Evolutionary conservation across 2,113 vertebrate genomes (phyloP).

Genomic region (Delphinapterus leucas): DNA sequence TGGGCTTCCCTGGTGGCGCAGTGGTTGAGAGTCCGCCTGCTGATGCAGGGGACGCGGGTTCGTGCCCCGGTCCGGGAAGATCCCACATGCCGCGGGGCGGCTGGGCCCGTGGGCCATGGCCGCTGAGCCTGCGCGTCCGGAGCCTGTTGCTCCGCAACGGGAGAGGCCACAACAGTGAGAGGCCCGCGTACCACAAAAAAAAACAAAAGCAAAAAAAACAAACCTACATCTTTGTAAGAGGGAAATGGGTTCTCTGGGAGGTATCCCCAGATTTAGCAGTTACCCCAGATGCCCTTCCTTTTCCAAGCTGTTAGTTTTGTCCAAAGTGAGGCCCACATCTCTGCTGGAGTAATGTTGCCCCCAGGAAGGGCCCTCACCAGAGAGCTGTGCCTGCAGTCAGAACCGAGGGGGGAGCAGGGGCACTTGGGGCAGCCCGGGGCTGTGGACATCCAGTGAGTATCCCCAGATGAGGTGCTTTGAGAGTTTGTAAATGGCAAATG

Average conservation of each 20-base stretch:
- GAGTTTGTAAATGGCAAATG: not conserved
- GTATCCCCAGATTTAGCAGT: not conserved
- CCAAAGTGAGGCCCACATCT: not conserved
- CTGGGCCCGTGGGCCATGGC: too few species aligned
- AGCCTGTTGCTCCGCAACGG: too few species aligned
- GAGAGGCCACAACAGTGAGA: too few species aligned
- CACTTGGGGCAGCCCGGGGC: not conserved
- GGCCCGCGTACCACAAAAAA: too few species aligned
- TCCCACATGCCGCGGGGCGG: accelerated
- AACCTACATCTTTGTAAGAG: not conserved
- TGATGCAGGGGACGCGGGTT: too few species aligned
- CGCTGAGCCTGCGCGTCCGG: too few species aligned
- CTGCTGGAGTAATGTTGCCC: not conserved
- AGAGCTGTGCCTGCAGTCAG: not conserved
- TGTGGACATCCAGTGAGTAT: not conserved
- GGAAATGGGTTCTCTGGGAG: not conserved
- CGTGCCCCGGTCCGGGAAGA: too few species aligned
- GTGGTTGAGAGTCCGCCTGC: too few species aligned
- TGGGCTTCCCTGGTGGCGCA: too few species aligned
- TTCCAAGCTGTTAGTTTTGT: not conserved
- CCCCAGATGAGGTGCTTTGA: not conserved
- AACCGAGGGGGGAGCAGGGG: not conserved
- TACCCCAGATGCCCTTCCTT: not conserved
- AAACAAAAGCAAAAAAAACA: not conserved
- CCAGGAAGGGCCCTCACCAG: accelerated